These are phyloP conservation scores for Arion vulgaris DNA, from an alignment of 1,140 invertebrate genomes.

Conservation along the genomic window DNA sequence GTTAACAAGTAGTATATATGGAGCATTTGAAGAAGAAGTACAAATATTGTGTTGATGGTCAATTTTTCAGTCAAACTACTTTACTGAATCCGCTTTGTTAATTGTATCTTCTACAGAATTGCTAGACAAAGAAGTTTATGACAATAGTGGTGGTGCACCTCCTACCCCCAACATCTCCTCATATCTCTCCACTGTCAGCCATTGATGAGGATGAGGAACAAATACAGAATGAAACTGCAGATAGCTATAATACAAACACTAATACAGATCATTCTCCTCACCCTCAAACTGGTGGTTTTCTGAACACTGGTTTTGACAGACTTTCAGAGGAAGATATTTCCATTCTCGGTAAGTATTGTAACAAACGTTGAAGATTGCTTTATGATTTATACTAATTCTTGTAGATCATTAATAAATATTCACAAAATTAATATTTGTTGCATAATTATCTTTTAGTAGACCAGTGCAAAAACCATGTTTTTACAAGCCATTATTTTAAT, in stretches of 20 bases:
- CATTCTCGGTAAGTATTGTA: constrained; percentile 57
- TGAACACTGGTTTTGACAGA: constrained; percentile 43
- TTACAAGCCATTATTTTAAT: too few species aligned
- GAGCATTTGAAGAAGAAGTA: too few species aligned
- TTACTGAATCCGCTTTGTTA: too few species aligned
- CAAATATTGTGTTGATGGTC: too few species aligned
- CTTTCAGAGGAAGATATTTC: constrained; percentile 60
- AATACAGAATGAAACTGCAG: constrained; percentile 36
- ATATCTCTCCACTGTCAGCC: constrained; percentile 53
- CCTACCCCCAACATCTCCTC: constrained; percentile 33
- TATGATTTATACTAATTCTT: too few species aligned
- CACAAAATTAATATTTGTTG: too few species aligned
- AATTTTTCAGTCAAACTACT: too few species aligned
- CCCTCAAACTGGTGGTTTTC: not conserved
- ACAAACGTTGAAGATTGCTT: too few species aligned
- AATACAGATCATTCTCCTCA: not conserved
- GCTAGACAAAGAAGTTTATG: constrained; percentile 25
- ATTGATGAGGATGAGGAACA: constrained; percentile 67
- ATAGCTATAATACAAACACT: constrained; percentile 32
- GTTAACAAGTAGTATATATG: too few species aligned
- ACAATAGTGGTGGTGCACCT: not conserved
- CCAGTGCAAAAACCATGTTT: too few species aligned
- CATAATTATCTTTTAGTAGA: too few species aligned
- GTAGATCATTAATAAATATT: too few species aligned
- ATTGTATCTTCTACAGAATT: not conserved